phyloP scores from a whole-genome alignment of 2,113 vertebrate genomes.

The Dasyurus viverrinus region DNA sequence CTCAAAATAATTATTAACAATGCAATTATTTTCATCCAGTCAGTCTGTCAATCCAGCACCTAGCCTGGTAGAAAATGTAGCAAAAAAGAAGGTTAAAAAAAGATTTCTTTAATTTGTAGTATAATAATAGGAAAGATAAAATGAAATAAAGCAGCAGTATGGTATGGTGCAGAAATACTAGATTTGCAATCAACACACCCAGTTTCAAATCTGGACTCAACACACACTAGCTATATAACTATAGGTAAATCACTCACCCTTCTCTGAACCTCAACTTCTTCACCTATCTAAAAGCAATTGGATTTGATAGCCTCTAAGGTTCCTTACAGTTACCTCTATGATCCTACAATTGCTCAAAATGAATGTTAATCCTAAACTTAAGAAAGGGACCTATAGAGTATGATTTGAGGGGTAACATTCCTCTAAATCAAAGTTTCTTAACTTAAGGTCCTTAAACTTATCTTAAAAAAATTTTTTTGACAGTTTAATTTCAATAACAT shows the following conservation, averaged over 20 bases:
- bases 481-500: neutral
- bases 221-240: neutral
- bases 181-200: neutral
- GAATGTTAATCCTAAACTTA: neutral
- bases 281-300: neutral
- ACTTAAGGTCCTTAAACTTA: neutral
- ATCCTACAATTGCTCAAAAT: neutral
- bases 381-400: neutral
- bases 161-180: neutral
- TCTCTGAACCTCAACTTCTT: neutral
- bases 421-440: neutral
- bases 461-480: neutral
- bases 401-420: neutral
- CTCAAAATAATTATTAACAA: neutral
- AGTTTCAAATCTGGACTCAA: neutral
- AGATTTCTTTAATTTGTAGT: neutral
- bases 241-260: neutral
- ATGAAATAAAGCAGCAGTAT: neutral
- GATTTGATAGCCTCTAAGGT: neutral
- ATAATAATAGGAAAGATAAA: neutral
- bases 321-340: neutral
- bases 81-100: neutral
- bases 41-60: constrained; percentile 1
- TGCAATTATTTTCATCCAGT: constrained; percentile 1
- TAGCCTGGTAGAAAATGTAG: neutral